Conservation (phyloP, 2,888 invertebrate species). For the Galerucella pusilla region DNA sequence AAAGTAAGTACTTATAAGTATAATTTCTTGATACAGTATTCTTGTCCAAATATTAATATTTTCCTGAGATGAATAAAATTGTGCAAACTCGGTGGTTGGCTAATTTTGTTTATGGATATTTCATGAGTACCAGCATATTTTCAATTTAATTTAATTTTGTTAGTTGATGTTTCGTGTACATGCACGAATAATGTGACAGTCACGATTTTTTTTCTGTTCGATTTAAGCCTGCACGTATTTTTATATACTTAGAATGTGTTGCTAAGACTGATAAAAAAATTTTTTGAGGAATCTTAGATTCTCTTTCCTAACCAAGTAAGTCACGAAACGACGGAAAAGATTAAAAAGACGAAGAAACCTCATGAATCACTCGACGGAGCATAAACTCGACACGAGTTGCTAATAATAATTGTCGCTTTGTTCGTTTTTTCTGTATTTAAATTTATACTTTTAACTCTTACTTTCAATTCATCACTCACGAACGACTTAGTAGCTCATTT, state of each 20-base stretch:
- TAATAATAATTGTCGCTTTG: slow-evolving; percentile 32
- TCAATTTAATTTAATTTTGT: background rate
- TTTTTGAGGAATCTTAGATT: background rate
- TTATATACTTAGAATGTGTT: background rate
- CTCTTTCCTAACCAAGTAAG: slow-evolving; percentile 22
- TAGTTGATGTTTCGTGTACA: background rate
- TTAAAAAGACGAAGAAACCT: slow-evolving; percentile 17
- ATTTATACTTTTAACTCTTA: slow-evolving; percentile 12
- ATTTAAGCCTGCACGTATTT: background rate
- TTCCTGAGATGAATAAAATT: background rate
- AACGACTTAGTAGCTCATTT: background rate
- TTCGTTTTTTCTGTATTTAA: slow-evolving; percentile 24
- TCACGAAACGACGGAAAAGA: slow-evolving; percentile 30
- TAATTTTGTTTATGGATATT: background rate
- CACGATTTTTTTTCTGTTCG: background rate
- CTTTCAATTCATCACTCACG: background rate
- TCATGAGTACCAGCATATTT: background rate
- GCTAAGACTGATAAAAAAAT: background rate
- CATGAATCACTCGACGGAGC: slow-evolving; percentile 28
- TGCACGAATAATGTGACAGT: background rate
- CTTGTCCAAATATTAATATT: too few species aligned
- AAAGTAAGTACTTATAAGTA: too few species aligned
- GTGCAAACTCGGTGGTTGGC: background rate
- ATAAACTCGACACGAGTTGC: slow-evolving; percentile 27
- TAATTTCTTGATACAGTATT: too few species aligned